Evolutionary conservation across 2,797 vertebrate genomes (phyloP), one percentile per base, ranked within the genome.

Genomic region (Spatula clypeata): DNA sequence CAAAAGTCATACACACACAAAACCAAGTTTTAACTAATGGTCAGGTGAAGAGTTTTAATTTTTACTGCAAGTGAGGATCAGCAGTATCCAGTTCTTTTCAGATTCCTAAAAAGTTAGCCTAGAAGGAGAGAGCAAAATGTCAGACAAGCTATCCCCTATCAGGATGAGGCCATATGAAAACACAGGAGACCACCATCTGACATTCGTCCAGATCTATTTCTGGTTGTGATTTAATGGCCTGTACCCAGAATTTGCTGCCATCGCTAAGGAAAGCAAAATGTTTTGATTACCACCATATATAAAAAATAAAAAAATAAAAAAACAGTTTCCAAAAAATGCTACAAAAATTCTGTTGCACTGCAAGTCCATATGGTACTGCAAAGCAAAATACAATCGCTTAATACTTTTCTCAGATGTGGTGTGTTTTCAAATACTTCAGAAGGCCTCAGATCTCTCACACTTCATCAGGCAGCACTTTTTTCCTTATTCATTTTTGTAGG

Each of bases 201-300:
- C 95, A 87, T 88, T 93, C 49, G 5, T 90, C 88, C 88, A 88
- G 45, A 86, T 94, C 97, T 98, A 97, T 96, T 98, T 98, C 97
- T 98, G 97, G 97, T 83, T 94, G 86, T 57, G 81, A 96, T 93
- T 97, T 97, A 86, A 96, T 94, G 96, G 91, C 94, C 94, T 94
- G 75, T 77, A 94, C 95, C 71, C 89, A 93, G 96, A 96, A 96
- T 88, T 82, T 92, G 82, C 93, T 96, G 93, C 95, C 79, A 79
- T 71, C 91, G 90, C 84, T 51, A 40, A 88, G 69, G 86, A 93
- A 90, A 95, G 87, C 80, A 95, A 98, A 96, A 96, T 75, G 72
- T 8, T 24, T 54, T 34, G 57, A 77, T 70, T 61, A 72, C 29
- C 77, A 62, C 31, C 8, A 27, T 6, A 9, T 18, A 18, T 18